Conservation (phyloP, 1,140 invertebrate species). For the Mya arenaria region DNA sequence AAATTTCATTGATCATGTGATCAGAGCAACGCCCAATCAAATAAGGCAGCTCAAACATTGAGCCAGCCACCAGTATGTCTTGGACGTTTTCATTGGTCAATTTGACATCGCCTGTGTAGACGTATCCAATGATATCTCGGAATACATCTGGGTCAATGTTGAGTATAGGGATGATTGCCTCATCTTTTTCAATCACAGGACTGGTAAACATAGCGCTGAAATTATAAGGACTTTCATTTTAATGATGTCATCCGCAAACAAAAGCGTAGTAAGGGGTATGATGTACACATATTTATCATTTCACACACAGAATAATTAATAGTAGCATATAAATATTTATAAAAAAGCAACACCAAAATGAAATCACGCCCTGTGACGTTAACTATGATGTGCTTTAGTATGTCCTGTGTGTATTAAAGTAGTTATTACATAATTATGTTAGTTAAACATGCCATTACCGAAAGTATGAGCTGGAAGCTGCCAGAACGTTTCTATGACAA, state of each 20-base stretch:
- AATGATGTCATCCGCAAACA: background rate
- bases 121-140: conserved; percentile 63
- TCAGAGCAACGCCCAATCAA: conserved; percentile 65
- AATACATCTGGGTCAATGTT: conserved; percentile 58
- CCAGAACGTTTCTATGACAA: conserved; percentile 73
- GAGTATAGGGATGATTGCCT: conserved; percentile 61
- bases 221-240: background rate
- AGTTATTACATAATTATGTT: too few species aligned
- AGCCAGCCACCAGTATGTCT: conserved; percentile 68
- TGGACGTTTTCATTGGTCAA: conserved; percentile 72
- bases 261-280: too few species aligned
- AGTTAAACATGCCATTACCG: too few species aligned
- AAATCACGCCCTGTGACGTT: too few species aligned
- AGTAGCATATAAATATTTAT: background rate
- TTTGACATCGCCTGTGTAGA: conserved; percentile 67
- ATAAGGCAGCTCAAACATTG: conserved; percentile 69
- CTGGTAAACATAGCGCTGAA: conserved; percentile 76
- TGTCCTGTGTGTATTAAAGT: too few species aligned
- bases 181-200: conserved; percentile 64
- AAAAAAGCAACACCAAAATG: background rate
- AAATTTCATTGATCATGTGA: conserved; percentile 64
- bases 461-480: conserved; percentile 83
- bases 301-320: background rate
- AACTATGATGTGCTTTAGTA: too few species aligned
- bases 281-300: too few species aligned